A percentile compares a stretch with the other conserved stretches of the same genome.
phyloP scores from a whole-genome alignment of 2,888 invertebrate species.

The Megalurothrips usitatus region DNA sequence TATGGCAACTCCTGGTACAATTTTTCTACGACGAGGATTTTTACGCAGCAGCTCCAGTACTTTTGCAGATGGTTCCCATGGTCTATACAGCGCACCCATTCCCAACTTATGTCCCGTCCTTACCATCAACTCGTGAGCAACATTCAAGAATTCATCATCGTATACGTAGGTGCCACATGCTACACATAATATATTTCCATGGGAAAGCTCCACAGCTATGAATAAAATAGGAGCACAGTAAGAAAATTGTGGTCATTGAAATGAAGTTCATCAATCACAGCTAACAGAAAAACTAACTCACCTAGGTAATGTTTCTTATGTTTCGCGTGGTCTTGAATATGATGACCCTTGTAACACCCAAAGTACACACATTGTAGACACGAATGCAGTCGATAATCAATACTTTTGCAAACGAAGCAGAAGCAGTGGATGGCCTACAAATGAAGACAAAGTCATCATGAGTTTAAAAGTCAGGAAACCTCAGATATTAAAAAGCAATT shows the following conservation, averaged over 20 bases:
- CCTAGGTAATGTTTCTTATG: slow-evolving; percentile 73
- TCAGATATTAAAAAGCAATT: neutral
- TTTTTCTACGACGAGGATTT: slow-evolving; percentile 71
- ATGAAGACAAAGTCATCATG: slow-evolving; percentile 28
- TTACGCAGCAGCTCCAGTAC: slow-evolving; percentile 71
- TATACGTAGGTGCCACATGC: slow-evolving; percentile 84
- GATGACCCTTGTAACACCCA: slow-evolving; percentile 76
- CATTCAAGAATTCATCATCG: slow-evolving; percentile 49
- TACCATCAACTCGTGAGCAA: slow-evolving; percentile 44
- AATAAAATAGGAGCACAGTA: neutral
- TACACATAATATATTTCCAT: slow-evolving; percentile 85
- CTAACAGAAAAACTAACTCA: slow-evolving; percentile 41
- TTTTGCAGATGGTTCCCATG: slow-evolving; percentile 74
- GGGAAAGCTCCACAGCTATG: slow-evolving; percentile 74
- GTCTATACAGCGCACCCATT: slow-evolving; percentile 40
- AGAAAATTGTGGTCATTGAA: neutral
- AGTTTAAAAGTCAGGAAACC: neutral
- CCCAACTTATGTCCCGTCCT: slow-evolving; percentile 38
- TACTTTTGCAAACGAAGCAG: slow-evolving; percentile 76
- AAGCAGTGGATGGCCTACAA: slow-evolving; percentile 69
- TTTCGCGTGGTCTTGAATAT: slow-evolving; percentile 82
- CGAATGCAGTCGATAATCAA: slow-evolving; percentile 74
- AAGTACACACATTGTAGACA: slow-evolving; percentile 91
- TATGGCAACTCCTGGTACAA: slow-evolving; percentile 76
- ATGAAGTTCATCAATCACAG: slow-evolving; percentile 21